phyloP scores from a whole-genome alignment of 2,888 invertebrate species.

The Ceramica pisi region DNA sequence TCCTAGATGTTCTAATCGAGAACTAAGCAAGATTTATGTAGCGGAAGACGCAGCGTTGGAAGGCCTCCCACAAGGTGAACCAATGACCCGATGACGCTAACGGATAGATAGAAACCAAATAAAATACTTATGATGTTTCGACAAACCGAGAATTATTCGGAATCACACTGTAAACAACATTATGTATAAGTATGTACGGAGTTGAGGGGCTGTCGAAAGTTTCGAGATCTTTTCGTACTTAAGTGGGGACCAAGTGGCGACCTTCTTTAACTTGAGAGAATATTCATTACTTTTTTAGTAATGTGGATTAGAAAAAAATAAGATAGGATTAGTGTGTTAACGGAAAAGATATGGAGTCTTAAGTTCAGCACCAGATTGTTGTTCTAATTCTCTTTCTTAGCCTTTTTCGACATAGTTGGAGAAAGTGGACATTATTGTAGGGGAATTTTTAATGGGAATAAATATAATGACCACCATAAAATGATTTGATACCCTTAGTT shows the following conservation, averaged over 20 bases:
- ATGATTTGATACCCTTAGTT: no score
- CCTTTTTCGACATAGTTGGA: no score
- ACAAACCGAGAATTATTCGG: not conserved
- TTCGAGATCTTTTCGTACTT: slow-evolving; percentile 43
- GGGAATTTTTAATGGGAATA: no score
- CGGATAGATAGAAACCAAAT: not conserved
- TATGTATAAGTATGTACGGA: slow-evolving; percentile 47
- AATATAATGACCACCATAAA: no score
- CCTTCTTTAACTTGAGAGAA: slow-evolving; percentile 28
- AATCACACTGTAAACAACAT: slow-evolving; percentile 51
- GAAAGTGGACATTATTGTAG: no score
- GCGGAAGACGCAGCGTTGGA: no score
- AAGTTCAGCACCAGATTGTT: not conserved
- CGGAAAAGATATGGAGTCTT: not conserved
- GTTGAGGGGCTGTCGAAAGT: slow-evolving; percentile 50
- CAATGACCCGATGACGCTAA: no score
- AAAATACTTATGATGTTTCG: slow-evolving; percentile 25
- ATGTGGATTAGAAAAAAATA: slow-evolving; percentile 18
- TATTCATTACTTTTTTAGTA: slow-evolving; percentile 44
- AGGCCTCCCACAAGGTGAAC: no score
- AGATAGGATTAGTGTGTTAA: not conserved
- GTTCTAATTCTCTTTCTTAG: no score
- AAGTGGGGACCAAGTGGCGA: slow-evolving; percentile 52
- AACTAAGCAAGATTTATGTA: no score
- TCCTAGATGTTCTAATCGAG: no score